Conservation (phyloP, 2,888 invertebrate genomes). For the Dolomedes plantarius region DNA sequence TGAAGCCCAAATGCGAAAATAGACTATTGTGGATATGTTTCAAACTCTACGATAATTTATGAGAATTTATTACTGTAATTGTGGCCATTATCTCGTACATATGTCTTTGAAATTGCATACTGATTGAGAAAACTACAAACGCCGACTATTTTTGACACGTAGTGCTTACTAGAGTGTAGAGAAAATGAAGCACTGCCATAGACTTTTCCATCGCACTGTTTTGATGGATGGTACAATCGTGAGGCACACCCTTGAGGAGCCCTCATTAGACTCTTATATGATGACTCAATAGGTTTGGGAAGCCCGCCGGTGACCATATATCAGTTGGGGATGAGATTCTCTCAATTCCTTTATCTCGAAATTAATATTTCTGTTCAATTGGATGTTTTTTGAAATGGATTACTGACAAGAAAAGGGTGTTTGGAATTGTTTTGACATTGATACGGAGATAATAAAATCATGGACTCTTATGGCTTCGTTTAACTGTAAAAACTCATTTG, state of each 20-base stretch:
- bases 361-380: conserved; percentile 41
- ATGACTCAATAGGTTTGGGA: conserved; percentile 51
- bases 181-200: conserved; percentile 6
- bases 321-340: conserved; percentile 42
- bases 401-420: no score
- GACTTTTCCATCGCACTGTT: background rate
- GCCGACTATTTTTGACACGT: background rate
- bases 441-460: no score
- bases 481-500: no score
- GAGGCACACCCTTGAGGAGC: conserved; percentile 58
- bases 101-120: conserved; percentile 17
- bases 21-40: conserved; percentile 3
- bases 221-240: conserved; percentile 59
- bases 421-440: no score
- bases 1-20: background rate
- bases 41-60: conserved; percentile 10
- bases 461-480: no score
- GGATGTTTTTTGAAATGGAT: no score
- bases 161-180: conserved; percentile 9
- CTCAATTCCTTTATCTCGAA: conserved; percentile 20
- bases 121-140: conserved; percentile 26
- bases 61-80: conserved; percentile 16
- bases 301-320: conserved; percentile 22
- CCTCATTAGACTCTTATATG: conserved; percentile 46
- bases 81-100: background rate